Conservation (phyloP, 2,888 invertebrate species). For the Xestoiulus laeticollis region DNA sequence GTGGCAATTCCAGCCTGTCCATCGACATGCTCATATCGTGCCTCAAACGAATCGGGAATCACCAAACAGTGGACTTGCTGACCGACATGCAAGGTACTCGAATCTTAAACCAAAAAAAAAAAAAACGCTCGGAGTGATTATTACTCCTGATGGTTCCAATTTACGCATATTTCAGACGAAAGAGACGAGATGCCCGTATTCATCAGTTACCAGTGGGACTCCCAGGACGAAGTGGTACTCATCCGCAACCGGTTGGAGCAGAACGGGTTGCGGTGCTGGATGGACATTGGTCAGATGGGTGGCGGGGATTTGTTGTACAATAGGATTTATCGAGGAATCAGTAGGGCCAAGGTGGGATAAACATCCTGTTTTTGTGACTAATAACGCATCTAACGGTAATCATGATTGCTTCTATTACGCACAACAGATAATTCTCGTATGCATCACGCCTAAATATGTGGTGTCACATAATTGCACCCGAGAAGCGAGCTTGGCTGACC, state of each 20-base stretch:
- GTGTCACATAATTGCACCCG: conserved; percentile 65
- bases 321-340: conserved; percentile 65
- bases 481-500: conserved; percentile 65
- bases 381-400: background rate
- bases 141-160: no score
- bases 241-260: conserved; percentile 63
- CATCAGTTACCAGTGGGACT: conserved; percentile 66
- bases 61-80: conserved; percentile 39
- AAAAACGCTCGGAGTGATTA: no score
- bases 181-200: conserved; percentile 62
- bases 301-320: conserved; percentile 64
- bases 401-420: background rate
- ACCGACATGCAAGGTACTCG: conserved; percentile 46
- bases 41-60: conserved; percentile 62
- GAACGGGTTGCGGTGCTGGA: conserved; percentile 65
- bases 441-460: conserved; percentile 64
- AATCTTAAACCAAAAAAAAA: no score
- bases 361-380: background rate
- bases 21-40: conserved; percentile 64
- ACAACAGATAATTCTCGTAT: conserved; percentile 62
- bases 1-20: conserved; percentile 65
- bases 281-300: conserved; percentile 66
- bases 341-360: conserved; percentile 62
- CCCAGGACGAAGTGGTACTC: conserved; percentile 63
- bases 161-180: conserved; percentile 28